Conservation (phyloP, 1,140 invertebrate species). For the Leptinotarsa defecta region DNA sequence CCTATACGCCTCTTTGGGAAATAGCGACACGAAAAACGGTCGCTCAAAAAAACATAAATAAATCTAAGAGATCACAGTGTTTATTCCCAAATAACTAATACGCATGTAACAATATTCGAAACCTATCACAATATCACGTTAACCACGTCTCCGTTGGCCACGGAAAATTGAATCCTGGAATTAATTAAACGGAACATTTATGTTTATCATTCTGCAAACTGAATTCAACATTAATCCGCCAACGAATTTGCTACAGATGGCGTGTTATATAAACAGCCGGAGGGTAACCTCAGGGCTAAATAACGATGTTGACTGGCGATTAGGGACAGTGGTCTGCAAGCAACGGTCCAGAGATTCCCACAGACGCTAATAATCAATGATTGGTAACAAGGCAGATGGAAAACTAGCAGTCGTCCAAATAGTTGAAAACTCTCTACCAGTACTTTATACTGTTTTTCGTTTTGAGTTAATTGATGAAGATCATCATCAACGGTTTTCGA, state of each 20-base stretch:
- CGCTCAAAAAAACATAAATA: no score
- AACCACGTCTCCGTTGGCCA: not conserved
- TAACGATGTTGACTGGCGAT: constrained; percentile 19
- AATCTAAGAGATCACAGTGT: no score
- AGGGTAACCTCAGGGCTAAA: constrained; percentile 22
- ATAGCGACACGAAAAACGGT: no score
- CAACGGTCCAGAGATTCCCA: constrained; percentile 16
- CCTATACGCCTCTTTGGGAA: no score
- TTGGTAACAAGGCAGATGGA: not conserved
- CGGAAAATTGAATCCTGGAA: not conserved
- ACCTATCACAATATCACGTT: not conserved
- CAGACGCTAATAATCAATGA: not conserved
- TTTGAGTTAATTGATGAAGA: no score
- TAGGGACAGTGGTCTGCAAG: constrained; percentile 18
- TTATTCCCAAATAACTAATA: not conserved
- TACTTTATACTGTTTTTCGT: no score
- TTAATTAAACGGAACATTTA: constrained; percentile 21
- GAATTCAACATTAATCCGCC: constrained; percentile 19
- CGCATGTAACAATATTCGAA: not conserved
- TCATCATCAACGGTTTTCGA: no score
- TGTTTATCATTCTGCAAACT: constrained; percentile 23
- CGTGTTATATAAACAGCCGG: constrained; percentile 20
- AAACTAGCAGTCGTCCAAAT: no score
- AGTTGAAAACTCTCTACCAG: no score
- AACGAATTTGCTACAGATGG: constrained; percentile 22